Evolutionary conservation across 2,888 invertebrate species (phyloP).

Genomic region (Melieria omissa): DNA sequence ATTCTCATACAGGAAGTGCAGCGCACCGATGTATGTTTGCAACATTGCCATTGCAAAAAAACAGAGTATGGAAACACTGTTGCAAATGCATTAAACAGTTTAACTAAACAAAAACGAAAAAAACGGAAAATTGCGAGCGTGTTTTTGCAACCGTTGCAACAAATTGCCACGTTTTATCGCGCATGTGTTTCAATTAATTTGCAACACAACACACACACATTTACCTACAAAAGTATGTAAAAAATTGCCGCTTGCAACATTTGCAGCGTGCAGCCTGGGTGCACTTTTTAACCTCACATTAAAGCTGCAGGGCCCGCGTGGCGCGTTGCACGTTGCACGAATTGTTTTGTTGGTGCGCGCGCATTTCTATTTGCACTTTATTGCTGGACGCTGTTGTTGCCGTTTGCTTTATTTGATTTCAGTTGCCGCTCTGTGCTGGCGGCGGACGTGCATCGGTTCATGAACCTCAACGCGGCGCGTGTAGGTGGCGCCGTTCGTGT

Average conservation of each 20-base stretch:
- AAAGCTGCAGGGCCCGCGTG: conserved; percentile 17
- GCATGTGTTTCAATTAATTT: conserved; percentile 35
- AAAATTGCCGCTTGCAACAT: conserved; percentile 4
- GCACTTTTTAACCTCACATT: conserved; percentile 32
- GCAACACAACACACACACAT: conserved; percentile 11
- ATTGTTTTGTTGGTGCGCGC: conserved; percentile 1
- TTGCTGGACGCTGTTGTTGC: not conserved
- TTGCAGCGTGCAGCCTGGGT: conserved; percentile 19
- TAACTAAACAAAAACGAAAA: too few relatives aligned
- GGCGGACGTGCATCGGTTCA: conserved; percentile 20
- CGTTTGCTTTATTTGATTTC: not conserved
- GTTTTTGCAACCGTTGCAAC: conserved; percentile 3
- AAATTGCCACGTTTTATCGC: conserved; percentile 33
- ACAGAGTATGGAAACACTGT: too few relatives aligned
- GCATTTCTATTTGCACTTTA: conserved; percentile 14
- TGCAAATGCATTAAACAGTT: too few relatives aligned
- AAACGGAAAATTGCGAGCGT: too few relatives aligned
- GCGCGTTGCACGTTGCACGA: not conserved
- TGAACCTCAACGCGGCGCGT: conserved; percentile 14
- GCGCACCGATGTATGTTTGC: too few relatives aligned
- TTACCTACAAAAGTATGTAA: not conserved
- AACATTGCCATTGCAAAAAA: too few relatives aligned
- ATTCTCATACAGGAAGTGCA: too few relatives aligned
- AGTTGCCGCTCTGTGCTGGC: not conserved
- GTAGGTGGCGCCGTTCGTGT: conserved; percentile 1